Conservation (phyloP, 64 coral and sea anemone species). For the Acropora tenuis region DNA sequence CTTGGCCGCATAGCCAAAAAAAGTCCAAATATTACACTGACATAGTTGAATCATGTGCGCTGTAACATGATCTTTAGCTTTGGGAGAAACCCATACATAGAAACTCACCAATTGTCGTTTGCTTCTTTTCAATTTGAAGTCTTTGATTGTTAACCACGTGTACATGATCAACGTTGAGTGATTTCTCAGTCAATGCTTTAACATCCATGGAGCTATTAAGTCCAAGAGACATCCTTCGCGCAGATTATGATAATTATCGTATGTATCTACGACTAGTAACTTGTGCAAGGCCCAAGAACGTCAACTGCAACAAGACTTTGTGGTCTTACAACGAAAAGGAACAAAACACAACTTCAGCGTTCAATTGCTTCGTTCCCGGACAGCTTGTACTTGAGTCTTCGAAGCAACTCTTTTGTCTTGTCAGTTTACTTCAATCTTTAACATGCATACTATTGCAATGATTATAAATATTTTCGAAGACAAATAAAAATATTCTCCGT, state of each 20-base stretch:
- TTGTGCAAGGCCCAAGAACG: neutral
- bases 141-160: neutral
- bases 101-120: neutral
- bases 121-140: neutral
- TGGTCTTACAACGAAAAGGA: neutral
- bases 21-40: too few relatives aligned
- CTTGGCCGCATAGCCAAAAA: neutral
- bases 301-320: neutral
- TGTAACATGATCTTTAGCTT: too few relatives aligned
- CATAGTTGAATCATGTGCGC: too few relatives aligned
- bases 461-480: too few relatives aligned
- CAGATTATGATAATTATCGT: too few relatives aligned
- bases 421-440: neutral
- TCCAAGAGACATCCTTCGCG: too few relatives aligned
- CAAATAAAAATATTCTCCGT: too few relatives aligned
- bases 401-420: neutral
- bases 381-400: neutral
- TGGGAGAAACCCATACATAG: neutral
- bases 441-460: too few relatives aligned
- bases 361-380: neutral
- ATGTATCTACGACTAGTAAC: neutral
- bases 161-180: neutral
- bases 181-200: neutral
- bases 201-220: neutral
- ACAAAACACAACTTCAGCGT: neutral